Conservation (phyloP, 2,113 vertebrate species). For the Eurystomus gularis region DNA sequence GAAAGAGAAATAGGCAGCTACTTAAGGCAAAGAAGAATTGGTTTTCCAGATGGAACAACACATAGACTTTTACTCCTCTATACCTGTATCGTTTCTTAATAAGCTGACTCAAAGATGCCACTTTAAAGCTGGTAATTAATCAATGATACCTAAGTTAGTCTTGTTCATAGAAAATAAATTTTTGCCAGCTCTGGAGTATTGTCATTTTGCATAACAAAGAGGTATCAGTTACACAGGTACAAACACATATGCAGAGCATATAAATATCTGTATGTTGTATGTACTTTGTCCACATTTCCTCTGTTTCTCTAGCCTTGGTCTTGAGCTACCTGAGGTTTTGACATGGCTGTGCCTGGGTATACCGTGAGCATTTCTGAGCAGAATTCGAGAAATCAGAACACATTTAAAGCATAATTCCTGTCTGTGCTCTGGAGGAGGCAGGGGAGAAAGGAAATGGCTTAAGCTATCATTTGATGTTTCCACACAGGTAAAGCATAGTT, state of each 20-base stretch:
- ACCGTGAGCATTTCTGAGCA: neutral
- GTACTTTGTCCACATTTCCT: neutral
- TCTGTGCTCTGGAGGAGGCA: neutral
- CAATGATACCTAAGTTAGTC: neutral
- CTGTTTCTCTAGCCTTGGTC: neutral
- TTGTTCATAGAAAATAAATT: neutral
- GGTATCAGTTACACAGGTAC: neutral
- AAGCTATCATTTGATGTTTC: neutral
- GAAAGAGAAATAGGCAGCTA: neutral
- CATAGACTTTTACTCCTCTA: fast-evolving
- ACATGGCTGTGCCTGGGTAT: neutral
- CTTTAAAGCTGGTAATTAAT: neutral
- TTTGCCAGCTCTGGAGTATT: neutral
- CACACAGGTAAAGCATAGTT: neutral
- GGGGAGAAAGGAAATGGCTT: neutral
- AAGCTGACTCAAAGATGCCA: neutral
- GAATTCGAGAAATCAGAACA: neutral
- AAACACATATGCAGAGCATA: fast-evolving
- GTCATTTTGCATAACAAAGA: neutral
- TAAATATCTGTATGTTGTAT: neutral
- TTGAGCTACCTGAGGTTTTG: neutral
- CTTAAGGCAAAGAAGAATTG: neutral
- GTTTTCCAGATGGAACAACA: neutral
- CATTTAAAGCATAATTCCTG: neutral
- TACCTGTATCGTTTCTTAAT: neutral